Evolutionary conservation across 2,113 vertebrate species (phyloP).

Genomic region (Pteronura brasiliensis): DNA sequence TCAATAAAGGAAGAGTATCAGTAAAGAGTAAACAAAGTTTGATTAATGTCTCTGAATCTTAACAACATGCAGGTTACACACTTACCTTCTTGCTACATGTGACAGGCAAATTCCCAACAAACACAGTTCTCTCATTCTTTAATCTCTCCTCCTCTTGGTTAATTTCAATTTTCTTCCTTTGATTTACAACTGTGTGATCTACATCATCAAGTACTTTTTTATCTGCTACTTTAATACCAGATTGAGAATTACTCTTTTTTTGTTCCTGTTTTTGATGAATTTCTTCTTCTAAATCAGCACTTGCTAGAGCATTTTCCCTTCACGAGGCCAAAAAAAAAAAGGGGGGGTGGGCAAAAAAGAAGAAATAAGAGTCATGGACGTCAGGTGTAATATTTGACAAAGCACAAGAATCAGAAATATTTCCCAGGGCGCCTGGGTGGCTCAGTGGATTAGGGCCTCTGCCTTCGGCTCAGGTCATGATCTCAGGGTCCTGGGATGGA

Average conservation of each 20-base stretch:
- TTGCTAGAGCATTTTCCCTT: slow-evolving; percentile 87
- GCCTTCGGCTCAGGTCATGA: no score
- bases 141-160: slow-evolving; percentile 78
- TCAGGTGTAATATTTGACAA: background rate
- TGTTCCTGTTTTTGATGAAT: slow-evolving; percentile 62
- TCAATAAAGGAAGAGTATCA: background rate
- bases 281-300: slow-evolving; percentile 84
- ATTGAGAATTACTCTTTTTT: slow-evolving; percentile 72
- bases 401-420: background rate
- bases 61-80: background rate
- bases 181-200: background rate
- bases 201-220: slow-evolving; percentile 31
- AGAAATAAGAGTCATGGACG: background rate
- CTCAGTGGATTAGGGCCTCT: no score
- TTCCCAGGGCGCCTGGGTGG: background rate
- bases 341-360: background rate
- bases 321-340: background rate
- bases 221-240: background rate
- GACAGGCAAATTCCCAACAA: slow-evolving; percentile 94
- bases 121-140: slow-evolving; percentile 90
- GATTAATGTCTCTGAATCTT: background rate
- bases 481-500: no score
- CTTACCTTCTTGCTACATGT: slow-evolving; percentile 88
- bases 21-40: background rate
- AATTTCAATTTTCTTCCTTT: slow-evolving; percentile 59